phyloP scores from a whole-genome alignment of 2,888 invertebrate genomes.

The Tyria jacobaeae region DNA sequence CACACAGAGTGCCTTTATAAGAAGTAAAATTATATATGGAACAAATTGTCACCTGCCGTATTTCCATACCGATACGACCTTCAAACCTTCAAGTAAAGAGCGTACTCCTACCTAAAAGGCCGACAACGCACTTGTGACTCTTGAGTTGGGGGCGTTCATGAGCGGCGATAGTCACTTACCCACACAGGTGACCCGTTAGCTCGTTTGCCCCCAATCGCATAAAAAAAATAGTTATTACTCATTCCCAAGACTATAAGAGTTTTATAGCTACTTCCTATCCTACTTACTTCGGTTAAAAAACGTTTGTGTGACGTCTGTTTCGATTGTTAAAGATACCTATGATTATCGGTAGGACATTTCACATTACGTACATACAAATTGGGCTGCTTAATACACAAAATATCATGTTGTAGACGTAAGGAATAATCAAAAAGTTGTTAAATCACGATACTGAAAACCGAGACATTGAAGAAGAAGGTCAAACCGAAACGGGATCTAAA shows the following conservation, averaged over 20 bases:
- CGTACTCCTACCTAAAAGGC: too few species aligned
- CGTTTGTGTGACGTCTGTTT: slow-evolving; percentile 31
- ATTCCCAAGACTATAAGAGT: not conserved
- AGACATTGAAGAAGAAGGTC: slow-evolving; percentile 29
- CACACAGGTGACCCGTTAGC: too few species aligned
- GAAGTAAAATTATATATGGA: not conserved
- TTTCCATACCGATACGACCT: too few species aligned
- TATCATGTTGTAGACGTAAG: slow-evolving; percentile 28
- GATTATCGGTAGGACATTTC: slow-evolving; percentile 38
- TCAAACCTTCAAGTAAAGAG: too few species aligned
- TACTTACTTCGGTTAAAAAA: slow-evolving; percentile 3
- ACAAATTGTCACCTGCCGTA: too few species aligned
- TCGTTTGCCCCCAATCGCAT: too few species aligned
- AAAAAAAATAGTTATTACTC: not conserved
- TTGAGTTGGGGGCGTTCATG: too few species aligned
- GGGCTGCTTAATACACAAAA: slow-evolving; percentile 25
- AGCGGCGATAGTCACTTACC: too few species aligned
- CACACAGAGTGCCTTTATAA: too few species aligned
- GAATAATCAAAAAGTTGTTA: slow-evolving; percentile 49
- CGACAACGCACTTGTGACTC: too few species aligned
- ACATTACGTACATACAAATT: slow-evolving; percentile 38
- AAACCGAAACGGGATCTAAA: slow-evolving; percentile 44
- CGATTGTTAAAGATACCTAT: slow-evolving; percentile 18
- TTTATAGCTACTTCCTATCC: slow-evolving; percentile 2
- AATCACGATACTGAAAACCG: slow-evolving; percentile 28